phyloP scores from a whole-genome alignment of 2,888 invertebrate genomes.

The Oasisia sp. region DNA sequence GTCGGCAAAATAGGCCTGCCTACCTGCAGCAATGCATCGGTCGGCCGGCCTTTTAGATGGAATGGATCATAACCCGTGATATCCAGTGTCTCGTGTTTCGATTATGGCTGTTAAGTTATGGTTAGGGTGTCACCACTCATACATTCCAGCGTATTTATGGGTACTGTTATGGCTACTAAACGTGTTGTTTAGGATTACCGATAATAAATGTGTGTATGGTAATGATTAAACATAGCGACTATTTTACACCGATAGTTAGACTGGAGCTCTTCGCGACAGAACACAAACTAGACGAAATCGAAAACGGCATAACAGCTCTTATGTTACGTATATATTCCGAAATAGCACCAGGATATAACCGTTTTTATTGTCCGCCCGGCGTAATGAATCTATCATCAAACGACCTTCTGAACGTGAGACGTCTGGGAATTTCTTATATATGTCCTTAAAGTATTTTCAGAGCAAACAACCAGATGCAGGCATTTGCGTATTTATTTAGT shows the following conservation, averaged over 20 bases:
- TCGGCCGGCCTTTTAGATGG: neutral
- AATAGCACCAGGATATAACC: neutral
- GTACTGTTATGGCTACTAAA: neutral
- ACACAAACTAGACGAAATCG: neutral
- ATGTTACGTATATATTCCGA: neutral
- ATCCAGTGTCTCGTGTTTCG: neutral
- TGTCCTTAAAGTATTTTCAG: slow-evolving; percentile 5
- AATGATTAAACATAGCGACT: neutral
- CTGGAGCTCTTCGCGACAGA: neutral
- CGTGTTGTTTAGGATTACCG: neutral
- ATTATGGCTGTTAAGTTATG: neutral
- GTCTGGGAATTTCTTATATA: slow-evolving; percentile 10
- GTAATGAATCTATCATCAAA: neutral
- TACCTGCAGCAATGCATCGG: neutral
- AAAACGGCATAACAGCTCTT: neutral
- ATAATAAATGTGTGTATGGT: neutral
- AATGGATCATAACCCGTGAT: neutral
- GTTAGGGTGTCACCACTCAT: neutral
- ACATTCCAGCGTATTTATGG: neutral
- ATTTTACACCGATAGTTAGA: neutral
- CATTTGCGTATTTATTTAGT: slow-evolving; percentile 4
- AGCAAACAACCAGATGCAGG: slow-evolving; percentile 17
- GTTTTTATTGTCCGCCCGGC: neutral
- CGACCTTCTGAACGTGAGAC: neutral
- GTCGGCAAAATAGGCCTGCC: neutral